Percentiles rank a stretch among this genome's conserved stretches.
These are phyloP conservation scores for Deilephila porcellus DNA, from an alignment of 2,888 invertebrate genomes.

Conservation along the genomic window DNA sequence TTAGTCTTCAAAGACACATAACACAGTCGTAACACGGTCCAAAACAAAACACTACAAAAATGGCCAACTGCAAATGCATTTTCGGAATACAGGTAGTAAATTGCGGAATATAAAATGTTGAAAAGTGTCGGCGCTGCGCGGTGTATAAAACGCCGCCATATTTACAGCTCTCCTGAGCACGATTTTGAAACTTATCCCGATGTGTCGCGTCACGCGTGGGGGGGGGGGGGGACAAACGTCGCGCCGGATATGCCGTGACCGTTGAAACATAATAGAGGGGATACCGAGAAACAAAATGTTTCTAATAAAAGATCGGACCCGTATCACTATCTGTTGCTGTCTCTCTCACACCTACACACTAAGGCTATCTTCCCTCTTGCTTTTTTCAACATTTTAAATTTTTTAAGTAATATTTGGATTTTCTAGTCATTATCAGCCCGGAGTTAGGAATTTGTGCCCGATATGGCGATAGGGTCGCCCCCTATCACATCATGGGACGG, in stretches of 20 bases:
- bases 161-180: background rate
- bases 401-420: too few species aligned
- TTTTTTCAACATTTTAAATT: too few species aligned
- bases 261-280: background rate
- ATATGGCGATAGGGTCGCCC: too few species aligned
- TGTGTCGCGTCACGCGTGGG: background rate
- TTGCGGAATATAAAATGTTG: constrained; percentile 18
- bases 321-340: too few species aligned
- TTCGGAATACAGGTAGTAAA: constrained; percentile 9
- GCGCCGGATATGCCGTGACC: background rate
- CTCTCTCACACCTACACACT: too few species aligned
- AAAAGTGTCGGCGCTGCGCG: constrained; percentile 4
- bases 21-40: constrained; percentile 24
- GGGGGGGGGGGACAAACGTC: background rate
- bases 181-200: constrained; percentile 10
- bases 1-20: too few species aligned
- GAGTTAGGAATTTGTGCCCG: too few species aligned
- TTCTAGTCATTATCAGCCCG: too few species aligned
- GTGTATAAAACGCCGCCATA: constrained; percentile 11
- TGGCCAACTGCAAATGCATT: constrained; percentile 8
- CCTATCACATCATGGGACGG: too few species aligned
- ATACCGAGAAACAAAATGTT: too few species aligned
- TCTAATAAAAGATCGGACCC: too few species aligned
- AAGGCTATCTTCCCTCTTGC: too few species aligned
- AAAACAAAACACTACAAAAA: constrained; percentile 5